Evolutionary conservation across 1,140 invertebrate genomes (phyloP), one percentile per base, ranked within the genome.

Genomic region (Drosophila truncata): DNA sequence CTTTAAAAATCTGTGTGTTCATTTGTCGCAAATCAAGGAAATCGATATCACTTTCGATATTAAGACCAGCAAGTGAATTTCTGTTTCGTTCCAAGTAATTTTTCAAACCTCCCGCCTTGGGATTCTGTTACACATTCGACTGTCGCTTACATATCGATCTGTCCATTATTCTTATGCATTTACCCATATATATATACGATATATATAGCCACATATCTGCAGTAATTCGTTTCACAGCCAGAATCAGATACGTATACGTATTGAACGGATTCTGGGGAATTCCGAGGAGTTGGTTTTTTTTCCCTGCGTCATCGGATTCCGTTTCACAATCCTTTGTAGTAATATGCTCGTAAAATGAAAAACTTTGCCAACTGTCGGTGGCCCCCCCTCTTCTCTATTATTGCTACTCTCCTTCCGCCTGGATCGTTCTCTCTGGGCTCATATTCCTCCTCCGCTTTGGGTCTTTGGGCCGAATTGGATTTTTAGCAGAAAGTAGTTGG

Each of bases 391-490:
- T 35, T 14, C 25, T 41, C 42, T 49, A 44, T 50, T 55, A 55
- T 49, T 29, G 33, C 58, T n/a, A 44, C 42, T n/a, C 41, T 33
- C 25, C 37, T 18, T 35, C 52, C 14, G 27, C 49, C 49, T 29
- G 25, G 49, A 13, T 29, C 16, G n/a, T 37, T 11, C 11, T 11
- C 11, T 13, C 41, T 9, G 4, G 41, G 23, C 18, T 47, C 23
- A 31, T 62, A 62, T 49, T 67, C 64, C 47, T 49, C 39, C 58
- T 71, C 64, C 47, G 33, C 54, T 37, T 35, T 27, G 20, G 33
- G 14, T 64, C 37, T 64, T 55, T 65, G 39, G 62, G 63, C 37
- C 54, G 29, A 71, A 71, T 71, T 72, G 66, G 66, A 46, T 58
- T 71, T 70, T 57, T 44, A 46, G 50, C 42, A 33, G 52, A 41